A percentile compares a stretch with the other conserved stretches of the same genome.
phyloP scores from a whole-genome alignment of 2,113 vertebrate species.

The Hyperoodon ampullatus region DNA sequence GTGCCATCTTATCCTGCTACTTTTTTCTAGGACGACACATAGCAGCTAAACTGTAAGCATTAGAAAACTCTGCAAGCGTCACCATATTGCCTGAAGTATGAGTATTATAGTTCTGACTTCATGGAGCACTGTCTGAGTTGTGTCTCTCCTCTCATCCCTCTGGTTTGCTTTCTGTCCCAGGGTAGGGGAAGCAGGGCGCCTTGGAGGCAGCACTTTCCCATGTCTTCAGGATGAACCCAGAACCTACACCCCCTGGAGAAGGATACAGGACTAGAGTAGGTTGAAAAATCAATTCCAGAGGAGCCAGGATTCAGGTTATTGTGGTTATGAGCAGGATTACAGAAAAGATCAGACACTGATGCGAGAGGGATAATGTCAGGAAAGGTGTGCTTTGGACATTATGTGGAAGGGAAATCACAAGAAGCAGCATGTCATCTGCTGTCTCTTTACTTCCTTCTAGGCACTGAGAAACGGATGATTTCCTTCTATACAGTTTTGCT shows the following conservation, averaged over 20 bases:
- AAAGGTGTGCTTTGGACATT: background rate
- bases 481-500: background rate
- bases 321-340: background rate
- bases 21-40: background rate
- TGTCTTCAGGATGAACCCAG: background rate
- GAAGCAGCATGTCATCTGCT: background rate
- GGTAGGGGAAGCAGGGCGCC: background rate
- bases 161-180: background rate
- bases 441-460: background rate
- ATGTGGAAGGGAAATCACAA: rapidly evolving
- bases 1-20: background rate
- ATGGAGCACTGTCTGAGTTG: background rate
- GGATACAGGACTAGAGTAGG: background rate
- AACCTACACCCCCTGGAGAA: background rate
- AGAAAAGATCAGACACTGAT: background rate
- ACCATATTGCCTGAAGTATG: background rate
- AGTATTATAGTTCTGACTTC: background rate
- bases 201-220: background rate
- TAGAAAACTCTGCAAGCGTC: background rate
- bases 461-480: background rate
- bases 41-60: background rate
- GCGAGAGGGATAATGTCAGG: too few relatives aligned
- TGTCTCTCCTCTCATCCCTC: background rate
- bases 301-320: background rate
- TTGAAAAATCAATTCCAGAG: background rate